Percentiles rank a stretch among this genome's conserved stretches.
phyloP scores from a whole-genome alignment of 2,113 vertebrate genomes.

The Lepus europaeus region DNA sequence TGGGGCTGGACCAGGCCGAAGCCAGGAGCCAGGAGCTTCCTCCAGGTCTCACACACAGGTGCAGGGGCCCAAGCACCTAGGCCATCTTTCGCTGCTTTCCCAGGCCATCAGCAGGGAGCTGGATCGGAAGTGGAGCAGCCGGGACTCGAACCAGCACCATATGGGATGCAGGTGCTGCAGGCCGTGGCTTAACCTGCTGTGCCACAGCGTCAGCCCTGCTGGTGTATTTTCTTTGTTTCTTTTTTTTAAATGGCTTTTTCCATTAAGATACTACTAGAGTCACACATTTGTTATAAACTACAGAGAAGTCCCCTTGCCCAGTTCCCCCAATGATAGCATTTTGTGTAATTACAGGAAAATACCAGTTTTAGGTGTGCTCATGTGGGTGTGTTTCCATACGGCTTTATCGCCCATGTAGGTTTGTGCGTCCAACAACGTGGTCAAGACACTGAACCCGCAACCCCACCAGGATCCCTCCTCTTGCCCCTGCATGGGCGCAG shows the following conservation, averaged over 20 bases:
- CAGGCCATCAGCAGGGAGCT: too few species aligned
- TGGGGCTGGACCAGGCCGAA: too few species aligned
- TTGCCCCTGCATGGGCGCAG: neutral
- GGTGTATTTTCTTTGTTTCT: neutral
- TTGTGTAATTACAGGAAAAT: neutral
- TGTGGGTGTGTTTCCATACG: neutral
- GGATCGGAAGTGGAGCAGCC: too few species aligned
- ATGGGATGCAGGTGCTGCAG: too few species aligned
- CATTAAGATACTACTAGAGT: neutral
- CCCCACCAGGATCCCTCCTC: too few species aligned
- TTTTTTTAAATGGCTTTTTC: neutral
- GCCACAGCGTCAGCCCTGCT: too few species aligned
- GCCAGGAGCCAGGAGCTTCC: too few species aligned
- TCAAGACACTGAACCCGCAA: too few species aligned
- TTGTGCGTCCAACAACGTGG: fast-evolving
- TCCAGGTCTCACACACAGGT: neutral
- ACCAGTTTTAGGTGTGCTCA: neutral
- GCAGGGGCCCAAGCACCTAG: too few species aligned
- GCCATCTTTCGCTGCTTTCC: too few species aligned
- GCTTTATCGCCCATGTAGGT: neutral
- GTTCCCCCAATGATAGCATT: neutral
- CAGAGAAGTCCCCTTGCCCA: neutral
- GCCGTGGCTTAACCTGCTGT: too few species aligned
- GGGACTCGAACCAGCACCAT: too few species aligned
- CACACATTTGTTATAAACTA: neutral